Conservation (phyloP, 2,888 invertebrate genomes). For the Erebia ligea region DNA sequence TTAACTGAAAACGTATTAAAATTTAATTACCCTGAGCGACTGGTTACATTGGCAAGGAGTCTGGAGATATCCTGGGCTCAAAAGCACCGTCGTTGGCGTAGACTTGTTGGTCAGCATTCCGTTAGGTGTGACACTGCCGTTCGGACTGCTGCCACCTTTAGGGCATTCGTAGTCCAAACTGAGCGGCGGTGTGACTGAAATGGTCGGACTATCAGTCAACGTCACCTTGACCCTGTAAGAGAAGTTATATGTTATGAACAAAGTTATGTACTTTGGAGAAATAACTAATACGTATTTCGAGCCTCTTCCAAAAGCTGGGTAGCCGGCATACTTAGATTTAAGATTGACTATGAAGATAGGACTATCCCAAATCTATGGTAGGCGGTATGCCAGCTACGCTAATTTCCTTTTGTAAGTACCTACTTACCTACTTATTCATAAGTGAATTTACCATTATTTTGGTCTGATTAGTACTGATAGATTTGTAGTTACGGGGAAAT, state of each 20-base stretch:
- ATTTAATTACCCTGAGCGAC: conserved; percentile 65
- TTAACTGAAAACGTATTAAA: background rate
- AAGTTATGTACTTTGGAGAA: too few species aligned
- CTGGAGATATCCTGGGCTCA: conserved; percentile 74
- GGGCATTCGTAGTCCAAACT: conserved; percentile 74
- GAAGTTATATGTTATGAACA: conserved; percentile 6
- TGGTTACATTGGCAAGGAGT: conserved; percentile 77
- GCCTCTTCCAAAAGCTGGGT: too few species aligned
- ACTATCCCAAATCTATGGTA: too few species aligned
- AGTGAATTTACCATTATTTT: too few species aligned
- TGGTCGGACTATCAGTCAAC: conserved; percentile 75
- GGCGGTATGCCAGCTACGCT: too few species aligned
- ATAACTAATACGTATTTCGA: too few species aligned
- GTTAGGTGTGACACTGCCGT: conserved; percentile 75
- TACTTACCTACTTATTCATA: too few species aligned
- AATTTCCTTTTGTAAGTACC: too few species aligned
- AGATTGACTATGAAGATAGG: too few species aligned
- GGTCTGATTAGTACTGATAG: too few species aligned
- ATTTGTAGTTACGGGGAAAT: background rate
- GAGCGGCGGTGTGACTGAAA: conserved; percentile 74
- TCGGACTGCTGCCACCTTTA: conserved; percentile 68
- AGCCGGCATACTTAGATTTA: too few species aligned
- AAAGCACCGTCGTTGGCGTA: conserved; percentile 68
- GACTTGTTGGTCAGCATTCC: conserved; percentile 71
- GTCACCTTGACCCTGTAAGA: conserved; percentile 67